Conservation (phyloP, 1,140 invertebrate species). For the Hirudo medicinalis region DNA sequence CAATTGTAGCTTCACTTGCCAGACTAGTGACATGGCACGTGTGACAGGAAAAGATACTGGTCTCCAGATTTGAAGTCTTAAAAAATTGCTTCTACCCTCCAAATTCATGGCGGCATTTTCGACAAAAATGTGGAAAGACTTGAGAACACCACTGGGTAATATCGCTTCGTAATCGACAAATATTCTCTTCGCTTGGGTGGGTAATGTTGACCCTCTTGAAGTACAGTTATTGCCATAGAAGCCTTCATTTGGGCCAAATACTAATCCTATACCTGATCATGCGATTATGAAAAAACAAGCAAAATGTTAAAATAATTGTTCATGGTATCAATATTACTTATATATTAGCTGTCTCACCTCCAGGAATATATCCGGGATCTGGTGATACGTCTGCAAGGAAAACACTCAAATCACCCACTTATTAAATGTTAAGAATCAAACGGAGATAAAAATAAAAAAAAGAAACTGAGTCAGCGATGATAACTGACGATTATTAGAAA, state of each 20-base stretch:
- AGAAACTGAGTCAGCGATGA: too few relatives aligned
- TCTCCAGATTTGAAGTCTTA: constrained; percentile 5
- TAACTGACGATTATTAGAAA: too few relatives aligned
- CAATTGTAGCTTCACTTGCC: background rate
- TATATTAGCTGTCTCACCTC: too few relatives aligned
- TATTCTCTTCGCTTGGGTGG: background rate
- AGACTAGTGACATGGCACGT: background rate
- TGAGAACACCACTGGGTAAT: constrained; percentile 1
- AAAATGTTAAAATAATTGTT: too few relatives aligned
- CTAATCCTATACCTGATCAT: too few relatives aligned
- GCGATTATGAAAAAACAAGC: too few relatives aligned
- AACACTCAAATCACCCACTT: too few relatives aligned
- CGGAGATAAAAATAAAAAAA: too few relatives aligned
- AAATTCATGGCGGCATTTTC: background rate
- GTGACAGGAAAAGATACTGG: background rate
- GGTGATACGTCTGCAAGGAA: too few relatives aligned
- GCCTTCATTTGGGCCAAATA: background rate
- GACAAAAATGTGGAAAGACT: background rate
- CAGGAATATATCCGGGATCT: too few relatives aligned
- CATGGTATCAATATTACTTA: too few relatives aligned
- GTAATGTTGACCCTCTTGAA: background rate
- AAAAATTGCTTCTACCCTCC: background rate
- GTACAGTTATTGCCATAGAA: constrained; percentile 6
- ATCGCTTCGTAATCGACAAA: background rate
- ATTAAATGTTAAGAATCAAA: too few relatives aligned